These are phyloP conservation scores for Corythoichthys haematopterus DNA, from an alignment of 2,113 vertebrate species.

Conservation along the genomic window DNA sequence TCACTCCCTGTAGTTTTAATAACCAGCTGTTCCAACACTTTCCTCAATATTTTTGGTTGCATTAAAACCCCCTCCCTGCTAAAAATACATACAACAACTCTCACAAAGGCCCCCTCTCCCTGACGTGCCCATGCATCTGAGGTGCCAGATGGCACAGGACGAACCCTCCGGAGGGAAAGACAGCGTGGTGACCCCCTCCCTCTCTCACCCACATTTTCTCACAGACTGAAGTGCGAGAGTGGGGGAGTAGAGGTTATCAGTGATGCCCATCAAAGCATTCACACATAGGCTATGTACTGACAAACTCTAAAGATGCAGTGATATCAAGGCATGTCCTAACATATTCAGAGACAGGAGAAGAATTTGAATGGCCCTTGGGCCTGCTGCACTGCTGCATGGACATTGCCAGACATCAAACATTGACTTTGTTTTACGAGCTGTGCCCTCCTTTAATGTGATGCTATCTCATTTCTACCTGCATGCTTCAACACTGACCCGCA, in stretches of 20 bases:
- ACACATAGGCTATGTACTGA: constrained; percentile 23
- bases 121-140: constrained; percentile 55
- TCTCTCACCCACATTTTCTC: constrained; percentile 62
- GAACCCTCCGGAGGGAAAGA: constrained; percentile 65
- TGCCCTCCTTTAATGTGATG: constrained; percentile 73
- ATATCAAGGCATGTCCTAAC: constrained; percentile 56
- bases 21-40: background rate
- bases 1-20: background rate
- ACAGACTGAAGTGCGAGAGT: constrained; percentile 49
- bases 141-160: constrained; percentile 72
- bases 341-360: constrained; percentile 36
- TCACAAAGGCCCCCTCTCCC: constrained; percentile 39
- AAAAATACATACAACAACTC: constrained; percentile 14
- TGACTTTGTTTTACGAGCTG: constrained; percentile 30
- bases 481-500: constrained; percentile 81
- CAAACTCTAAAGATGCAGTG: constrained; percentile 39
- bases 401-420: constrained; percentile 40
- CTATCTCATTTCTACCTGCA: constrained; percentile 88
- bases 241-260: constrained; percentile 38
- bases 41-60: background rate
- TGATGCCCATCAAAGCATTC: constrained; percentile 48
- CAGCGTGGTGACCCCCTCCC: constrained; percentile 48
- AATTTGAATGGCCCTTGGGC: constrained; percentile 39
- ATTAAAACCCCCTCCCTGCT: background rate
- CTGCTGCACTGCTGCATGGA: constrained; percentile 32